Evolutionary conservation across 1,140 invertebrate species (phyloP).

Genomic region (Cardiocondyla obscurior): DNA sequence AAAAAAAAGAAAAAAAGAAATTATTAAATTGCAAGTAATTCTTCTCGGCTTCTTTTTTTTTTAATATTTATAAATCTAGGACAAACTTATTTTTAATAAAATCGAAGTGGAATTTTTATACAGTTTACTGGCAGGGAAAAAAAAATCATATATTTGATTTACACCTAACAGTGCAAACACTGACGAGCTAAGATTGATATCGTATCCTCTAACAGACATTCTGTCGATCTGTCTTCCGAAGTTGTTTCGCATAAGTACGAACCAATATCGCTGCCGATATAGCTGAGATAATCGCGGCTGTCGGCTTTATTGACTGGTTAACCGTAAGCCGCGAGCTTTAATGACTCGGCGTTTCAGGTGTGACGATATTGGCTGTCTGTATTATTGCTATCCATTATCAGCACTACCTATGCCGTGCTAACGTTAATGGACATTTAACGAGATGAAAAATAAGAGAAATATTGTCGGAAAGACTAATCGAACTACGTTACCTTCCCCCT

Average conservation of each 20-base stretch:
- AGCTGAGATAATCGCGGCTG: conserved; percentile 55
- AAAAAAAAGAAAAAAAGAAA: background rate
- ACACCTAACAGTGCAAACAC: background rate
- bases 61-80: background rate
- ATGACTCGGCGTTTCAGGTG: conserved; percentile 59
- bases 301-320: conserved; percentile 65
- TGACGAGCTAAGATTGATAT: background rate
- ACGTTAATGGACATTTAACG: conserved; percentile 52
- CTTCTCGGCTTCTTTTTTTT: background rate
- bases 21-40: background rate
- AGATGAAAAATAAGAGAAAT: conserved; percentile 27
- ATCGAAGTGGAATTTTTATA: background rate
- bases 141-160: background rate
- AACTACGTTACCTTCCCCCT: too few species aligned
- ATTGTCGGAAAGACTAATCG: background rate
- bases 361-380: conserved; percentile 63
- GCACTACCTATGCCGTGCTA: conserved; percentile 16
- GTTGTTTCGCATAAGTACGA: conserved; percentile 31
- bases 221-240: background rate
- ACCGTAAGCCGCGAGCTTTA: conserved; percentile 66
- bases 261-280: conserved; percentile 5
- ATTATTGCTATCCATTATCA: conserved; percentile 54
- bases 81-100: conserved; percentile 8
- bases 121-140: background rate
- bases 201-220: background rate